phyloP scores from a whole-genome alignment of 2,797 vertebrate genomes.

The Falco biarmicus region DNA sequence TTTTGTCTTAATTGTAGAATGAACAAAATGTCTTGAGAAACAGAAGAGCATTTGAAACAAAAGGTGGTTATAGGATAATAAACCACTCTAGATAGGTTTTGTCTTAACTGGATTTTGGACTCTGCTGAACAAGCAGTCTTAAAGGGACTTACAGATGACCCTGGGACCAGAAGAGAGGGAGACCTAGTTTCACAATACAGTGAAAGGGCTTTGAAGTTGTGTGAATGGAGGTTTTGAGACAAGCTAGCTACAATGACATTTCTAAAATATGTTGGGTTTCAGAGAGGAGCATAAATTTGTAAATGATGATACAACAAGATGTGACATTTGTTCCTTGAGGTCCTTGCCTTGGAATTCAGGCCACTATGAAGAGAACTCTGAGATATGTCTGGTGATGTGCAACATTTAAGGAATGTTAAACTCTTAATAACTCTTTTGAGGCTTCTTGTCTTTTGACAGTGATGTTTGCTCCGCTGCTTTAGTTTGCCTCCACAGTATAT shows the following conservation, averaged over 20 bases:
- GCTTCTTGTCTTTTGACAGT: neutral
- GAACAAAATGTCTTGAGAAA: neutral
- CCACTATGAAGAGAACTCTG: neutral
- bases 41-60: conserved; percentile 82
- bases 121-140: conserved; percentile 85
- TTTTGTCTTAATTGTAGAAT: neutral
- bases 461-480: neutral
- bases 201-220: conserved; percentile 13
- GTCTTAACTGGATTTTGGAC: conserved; percentile 91
- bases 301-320: neutral
- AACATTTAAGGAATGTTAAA: neutral
- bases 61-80: conserved; percentile 78
- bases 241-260: neutral
- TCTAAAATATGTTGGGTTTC: neutral
- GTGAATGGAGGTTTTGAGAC: neutral
- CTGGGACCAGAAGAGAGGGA: conserved; percentile 69
- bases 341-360: neutral
- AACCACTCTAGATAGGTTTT: conserved; percentile 88
- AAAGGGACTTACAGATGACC: conserved; percentile 88
- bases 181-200: neutral
- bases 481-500: neutral
- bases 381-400: neutral
- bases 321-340: neutral
- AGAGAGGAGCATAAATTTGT: neutral
- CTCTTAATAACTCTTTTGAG: neutral